Evolutionary conservation across 1,140 invertebrate species (phyloP), one percentile per base, ranked within the genome.

Genomic region (Amyelois transitella): DNA sequence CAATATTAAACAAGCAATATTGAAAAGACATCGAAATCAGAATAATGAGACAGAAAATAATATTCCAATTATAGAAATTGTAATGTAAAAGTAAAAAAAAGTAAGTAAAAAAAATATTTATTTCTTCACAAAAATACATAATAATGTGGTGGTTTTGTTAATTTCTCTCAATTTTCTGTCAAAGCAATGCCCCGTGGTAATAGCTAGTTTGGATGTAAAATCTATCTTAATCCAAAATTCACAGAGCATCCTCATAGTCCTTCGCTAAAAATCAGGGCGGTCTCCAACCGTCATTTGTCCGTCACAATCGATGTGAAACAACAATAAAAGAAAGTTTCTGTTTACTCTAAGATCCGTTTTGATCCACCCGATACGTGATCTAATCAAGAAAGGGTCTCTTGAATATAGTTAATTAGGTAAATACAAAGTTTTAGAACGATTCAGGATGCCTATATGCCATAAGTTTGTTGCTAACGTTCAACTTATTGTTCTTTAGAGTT

Each of bases 371-470:
- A 81, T 82, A 78, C 79, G 76, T 75, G 77, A 80, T 79, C 73
- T 70, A 77, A 79, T 79, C 75, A 80, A 72, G 66, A 69, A 67
- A 71, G 66, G 69, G 69, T 73, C 71, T 61, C 64, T 66, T 69
- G 72, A 72, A 75, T 80, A 65, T 78, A 77, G 69, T 78, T 80
- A 82, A 80, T 82, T 82, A 82, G 70, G 75, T 64, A 77, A 82
- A 82, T 71, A 78, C 63, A 73, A 82, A 82, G 70, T 82, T 82
- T 73, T 49, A 54, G 56, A 65, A 63, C 58, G 57, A 58, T 55
- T 32, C 53, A 48, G 49, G 51, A 54, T 56, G 45, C 47, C 6
- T n/a, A 1, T 17, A 17, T 44, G 52, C 50, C 56, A 43, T 63
- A 72, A 74, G 66, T 71, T 67, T 67, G 60, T 75, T 69, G 53